Evolutionary conservation across 2,888 invertebrate species (phyloP), one percentile per base, ranked within the genome.

Genomic region (Achlya flavicornis): DNA sequence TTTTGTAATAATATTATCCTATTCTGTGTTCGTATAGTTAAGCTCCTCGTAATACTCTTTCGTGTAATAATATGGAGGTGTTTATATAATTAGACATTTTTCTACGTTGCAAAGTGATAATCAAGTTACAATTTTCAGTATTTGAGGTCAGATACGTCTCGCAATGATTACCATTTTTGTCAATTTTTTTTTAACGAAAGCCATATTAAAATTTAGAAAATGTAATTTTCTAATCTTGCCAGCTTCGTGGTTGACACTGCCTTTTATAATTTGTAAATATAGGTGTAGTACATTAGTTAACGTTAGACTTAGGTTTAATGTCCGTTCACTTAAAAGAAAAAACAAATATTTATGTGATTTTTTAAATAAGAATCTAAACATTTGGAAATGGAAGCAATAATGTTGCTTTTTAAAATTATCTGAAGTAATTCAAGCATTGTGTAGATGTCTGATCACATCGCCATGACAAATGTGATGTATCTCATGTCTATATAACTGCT

Each of bases 201-300:
- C 93, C 93, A 93, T 93, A 93, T 92, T 92, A 88, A 89, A 90
- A 89, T 87, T 92, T 93, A 92, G 92, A 90, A 87, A 89, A 87
- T 84, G 12, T 60, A 81, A 80, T 76, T 88, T 90, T 90, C 89
- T 89, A 85, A 91, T 93, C 93, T 93, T 93, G 93, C 93, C 93
- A 93, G 92, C 89, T 91, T 90, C 74, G 88, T 88, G 88, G 91
- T 90, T 87, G 86, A 88, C 91, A 92, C 92, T 92, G 92, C 91
- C 91, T 87, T 89, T 87, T 83, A 79, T 84, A 79, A 81, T 83
- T 83, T 92, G 92, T 92, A 92, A 90, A 92, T 93, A 93, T 92
- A 90, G 86, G 66, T 72, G 66, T 81, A 83, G 77, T 65, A 71
- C 82, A 80, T 74, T 68, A 61, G 61, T 48, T 73, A 73, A 64